Percentiles rank a stretch among this genome's conserved stretches.
Conservation (phyloP, 2,888 invertebrate genomes). For the Cheilosia scutellata region DNA sequence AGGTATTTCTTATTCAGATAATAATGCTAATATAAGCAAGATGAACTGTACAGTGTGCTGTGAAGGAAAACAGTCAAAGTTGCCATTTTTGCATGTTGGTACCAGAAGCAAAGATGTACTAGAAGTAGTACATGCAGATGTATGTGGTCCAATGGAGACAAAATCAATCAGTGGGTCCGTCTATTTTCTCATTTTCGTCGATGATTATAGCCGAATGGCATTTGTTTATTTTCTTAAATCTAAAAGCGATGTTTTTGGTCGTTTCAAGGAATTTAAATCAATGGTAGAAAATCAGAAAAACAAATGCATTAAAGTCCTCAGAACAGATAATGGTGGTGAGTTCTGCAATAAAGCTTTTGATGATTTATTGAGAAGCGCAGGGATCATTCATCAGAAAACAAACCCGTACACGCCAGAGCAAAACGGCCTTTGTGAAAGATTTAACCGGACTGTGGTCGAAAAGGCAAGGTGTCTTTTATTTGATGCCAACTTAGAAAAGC, state of each 20-base stretch:
- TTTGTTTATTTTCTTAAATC: conserved; percentile 78
- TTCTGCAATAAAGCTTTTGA: conserved; percentile 79
- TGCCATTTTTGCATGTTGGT: too few species aligned
- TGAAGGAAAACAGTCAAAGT: neutral
- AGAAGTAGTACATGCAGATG: conserved; percentile 37
- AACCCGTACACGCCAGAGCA: conserved; percentile 29
- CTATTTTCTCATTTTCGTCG: conserved; percentile 81
- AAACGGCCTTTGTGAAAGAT: conserved; percentile 76
- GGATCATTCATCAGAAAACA: conserved; percentile 12
- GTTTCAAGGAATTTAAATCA: conserved; percentile 78
- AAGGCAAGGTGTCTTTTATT: conserved; percentile 77
- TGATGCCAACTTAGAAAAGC: conserved; percentile 63
- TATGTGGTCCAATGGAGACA: conserved; percentile 79
- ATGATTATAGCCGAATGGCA: conserved; percentile 77
- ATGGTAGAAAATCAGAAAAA: conserved; percentile 76
- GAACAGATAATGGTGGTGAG: conserved; percentile 78
- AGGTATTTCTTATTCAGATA: neutral
- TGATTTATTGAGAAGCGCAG: conserved; percentile 75
- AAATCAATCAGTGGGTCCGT: conserved; percentile 78
- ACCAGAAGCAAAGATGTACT: neutral
- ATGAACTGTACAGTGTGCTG: conserved; percentile 26
- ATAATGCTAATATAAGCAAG: conserved; percentile 18
- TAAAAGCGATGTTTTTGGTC: conserved; percentile 79
- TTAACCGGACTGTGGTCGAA: conserved; percentile 77
- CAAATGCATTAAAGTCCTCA: conserved; percentile 19